Evolutionary conservation across 2,113 vertebrate genomes (phyloP).

Genomic region (Gallinago jamesoni): DNA sequence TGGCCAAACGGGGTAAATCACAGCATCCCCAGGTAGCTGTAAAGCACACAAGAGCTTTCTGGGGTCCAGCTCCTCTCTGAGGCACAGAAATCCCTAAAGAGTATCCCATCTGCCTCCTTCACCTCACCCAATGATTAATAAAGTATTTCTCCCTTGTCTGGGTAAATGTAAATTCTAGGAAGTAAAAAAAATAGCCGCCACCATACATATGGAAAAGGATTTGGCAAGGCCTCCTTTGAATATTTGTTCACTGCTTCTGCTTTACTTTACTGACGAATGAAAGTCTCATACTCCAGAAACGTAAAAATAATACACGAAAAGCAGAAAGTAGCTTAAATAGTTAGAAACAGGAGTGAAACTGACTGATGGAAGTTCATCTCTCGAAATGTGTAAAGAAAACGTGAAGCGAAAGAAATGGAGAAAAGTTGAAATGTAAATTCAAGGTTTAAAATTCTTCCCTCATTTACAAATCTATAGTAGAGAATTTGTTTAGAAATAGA

Average conservation of each 20-base stretch:
- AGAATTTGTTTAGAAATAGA: constrained; percentile 43
- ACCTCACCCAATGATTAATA: not conserved
- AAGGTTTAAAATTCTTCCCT: constrained; percentile 2
- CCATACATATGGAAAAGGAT: not conserved
- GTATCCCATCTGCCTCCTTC: not conserved
- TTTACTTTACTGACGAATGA: not conserved
- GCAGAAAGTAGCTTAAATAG: not conserved
- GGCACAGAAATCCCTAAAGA: not conserved
- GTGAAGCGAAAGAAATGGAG: not conserved
- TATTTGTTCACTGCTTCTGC: not conserved
- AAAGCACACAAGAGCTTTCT: not conserved
- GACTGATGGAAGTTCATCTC: not conserved
- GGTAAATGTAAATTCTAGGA: not conserved
- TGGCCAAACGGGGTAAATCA: not conserved
- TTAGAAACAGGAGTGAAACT: not conserved
- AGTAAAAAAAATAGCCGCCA: not conserved
- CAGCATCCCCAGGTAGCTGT: not conserved
- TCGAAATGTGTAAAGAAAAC: not conserved
- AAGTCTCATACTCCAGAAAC: not conserved
- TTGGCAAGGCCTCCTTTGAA: not conserved
- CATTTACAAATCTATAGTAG: not conserved
- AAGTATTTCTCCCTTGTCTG: not conserved
- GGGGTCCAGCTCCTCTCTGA: not conserved
- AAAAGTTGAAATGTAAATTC: constrained; percentile 21
- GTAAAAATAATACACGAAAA: not conserved